Base-by-base conservation (phyloP, 2,797 vertebrate species). In the Naso thynnoides region DNA sequence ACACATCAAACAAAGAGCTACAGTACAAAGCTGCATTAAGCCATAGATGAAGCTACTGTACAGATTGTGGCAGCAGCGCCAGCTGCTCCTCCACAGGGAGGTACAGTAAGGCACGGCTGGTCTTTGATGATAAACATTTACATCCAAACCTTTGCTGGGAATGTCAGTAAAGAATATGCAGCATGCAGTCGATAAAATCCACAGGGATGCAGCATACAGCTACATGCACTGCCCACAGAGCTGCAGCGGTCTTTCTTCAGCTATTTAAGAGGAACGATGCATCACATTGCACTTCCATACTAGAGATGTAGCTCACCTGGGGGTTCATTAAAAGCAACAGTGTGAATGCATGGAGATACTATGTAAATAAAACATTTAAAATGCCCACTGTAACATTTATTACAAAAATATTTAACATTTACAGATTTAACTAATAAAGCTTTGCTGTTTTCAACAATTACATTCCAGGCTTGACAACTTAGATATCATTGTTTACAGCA, bases 51-150 rank as follows among this genome's bases (percentile, higher is more conserved):
- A 57, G 6, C 66, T 36, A 38, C 56, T 27, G 54, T 56, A 60
- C 13, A 27, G 21, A 33, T 21, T 6, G 16, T 8, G 38, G 67
- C 44, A 23, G 61, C 24, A 16, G 8, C 64, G 71, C 53, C 64
- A 76, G 86, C 62, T 64, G 73, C 62, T 76, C 21, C 2, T 58
- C 49, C 31, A 21, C 56, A 10, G 68, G 48, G 63, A 21, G 26
- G 3, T 36, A 8, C 27, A 42, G 61, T 14, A 9, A 14, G n/a
- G 16, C 42, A 5, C 23, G 4, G 24, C 41, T 45, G 76, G 4
- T 47, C 55, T 81, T 38, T 81, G 70, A 81, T 73, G 75, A 73
- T 61, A 3, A 81, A 78, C 36, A 56, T 73, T 56, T 31, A 59
- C 24, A 59, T 72, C 44, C 56, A 24, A 24, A 49, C 42, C 24